Evolutionary conservation across 2,888 invertebrate species (phyloP).

Genomic region (Oligia strigilis): DNA sequence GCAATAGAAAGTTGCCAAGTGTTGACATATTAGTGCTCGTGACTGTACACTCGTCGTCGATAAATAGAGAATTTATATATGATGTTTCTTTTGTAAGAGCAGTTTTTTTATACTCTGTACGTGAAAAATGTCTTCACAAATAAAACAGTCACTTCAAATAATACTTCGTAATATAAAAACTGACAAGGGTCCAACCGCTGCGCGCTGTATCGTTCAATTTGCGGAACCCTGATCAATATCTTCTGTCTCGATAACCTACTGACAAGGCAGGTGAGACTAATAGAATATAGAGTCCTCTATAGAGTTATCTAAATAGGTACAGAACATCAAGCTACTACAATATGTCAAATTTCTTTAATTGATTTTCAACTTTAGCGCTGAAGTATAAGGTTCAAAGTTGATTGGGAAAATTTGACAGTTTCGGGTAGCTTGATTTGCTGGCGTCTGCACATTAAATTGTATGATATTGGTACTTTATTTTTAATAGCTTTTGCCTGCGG

Average conservation of each 20-base stretch:
- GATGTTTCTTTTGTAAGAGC: too few relatives aligned
- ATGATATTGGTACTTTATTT: neutral
- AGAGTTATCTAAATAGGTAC: neutral
- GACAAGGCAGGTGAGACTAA: neutral
- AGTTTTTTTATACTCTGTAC: neutral
- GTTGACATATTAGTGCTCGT: too few relatives aligned
- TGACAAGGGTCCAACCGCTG: neutral
- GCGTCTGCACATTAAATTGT: too few relatives aligned
- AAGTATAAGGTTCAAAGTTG: too few relatives aligned
- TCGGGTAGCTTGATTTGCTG: too few relatives aligned
- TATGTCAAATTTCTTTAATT: too few relatives aligned
- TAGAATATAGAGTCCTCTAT: neutral
- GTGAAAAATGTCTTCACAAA: neutral
- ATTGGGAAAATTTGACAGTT: too few relatives aligned
- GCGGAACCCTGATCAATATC: conserved; percentile 16
- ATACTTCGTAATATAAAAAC: neutral
- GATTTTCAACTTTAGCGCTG: too few relatives aligned
- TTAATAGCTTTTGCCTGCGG: neutral
- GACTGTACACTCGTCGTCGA: too few relatives aligned
- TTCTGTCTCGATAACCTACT: conserved; percentile 7
- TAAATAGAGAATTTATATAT: too few relatives aligned
- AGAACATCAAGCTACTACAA: too few relatives aligned
- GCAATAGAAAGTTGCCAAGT: too few relatives aligned
- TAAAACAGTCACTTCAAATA: conserved; percentile 2
- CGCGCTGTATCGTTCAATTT: conserved; percentile 13